These are phyloP conservation scores for Ichneumoninae sp. DNA, from an alignment of 2,888 invertebrate species.

Conservation along the genomic window DNA sequence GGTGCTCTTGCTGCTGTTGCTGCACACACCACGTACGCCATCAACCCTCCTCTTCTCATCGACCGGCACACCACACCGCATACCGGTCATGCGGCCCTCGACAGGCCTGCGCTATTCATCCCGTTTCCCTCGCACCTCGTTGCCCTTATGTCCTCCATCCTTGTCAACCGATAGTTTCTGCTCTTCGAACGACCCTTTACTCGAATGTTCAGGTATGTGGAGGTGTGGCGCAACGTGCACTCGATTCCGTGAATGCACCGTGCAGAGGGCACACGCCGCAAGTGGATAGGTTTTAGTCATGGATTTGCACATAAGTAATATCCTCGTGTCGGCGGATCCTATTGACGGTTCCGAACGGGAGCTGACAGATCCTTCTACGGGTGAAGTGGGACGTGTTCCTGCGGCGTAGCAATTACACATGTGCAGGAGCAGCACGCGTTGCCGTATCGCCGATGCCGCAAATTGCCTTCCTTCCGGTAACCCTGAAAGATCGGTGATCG, in stretches of 20 bases:
- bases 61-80: conserved; percentile 36
- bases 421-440: conserved; percentile 1
- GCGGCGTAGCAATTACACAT: conserved; percentile 5
- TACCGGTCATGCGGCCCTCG: conserved; percentile 38
- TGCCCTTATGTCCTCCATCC: conserved; percentile 28
- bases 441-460: conserved; percentile 19
- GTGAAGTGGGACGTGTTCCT: conserved; percentile 15
- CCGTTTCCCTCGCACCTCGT: conserved; percentile 33
- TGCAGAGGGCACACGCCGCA: conserved; percentile 1
- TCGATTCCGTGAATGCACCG: conserved; percentile 24
- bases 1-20: conserved; percentile 61
- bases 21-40: conserved; percentile 56
- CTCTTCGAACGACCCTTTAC: conserved; percentile 30
- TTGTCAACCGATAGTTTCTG: conserved; percentile 22
- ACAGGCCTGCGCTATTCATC: conserved; percentile 40
- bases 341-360: conserved; percentile 79
- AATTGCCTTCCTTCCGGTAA: conserved; percentile 21
- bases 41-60: conserved; percentile 65
- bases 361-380: conserved; percentile 34
- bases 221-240: conserved; percentile 72
- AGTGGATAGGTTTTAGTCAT: conserved; percentile 69
- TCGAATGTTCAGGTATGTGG: conserved; percentile 34
- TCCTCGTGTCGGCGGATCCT: conserved; percentile 77
- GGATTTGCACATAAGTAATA: conserved; percentile 83
- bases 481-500: conserved; percentile 2